Evolutionary conservation across 2,113 vertebrate species (phyloP), one percentile per base, ranked within the genome.

Genomic region (Columba livia): DNA sequence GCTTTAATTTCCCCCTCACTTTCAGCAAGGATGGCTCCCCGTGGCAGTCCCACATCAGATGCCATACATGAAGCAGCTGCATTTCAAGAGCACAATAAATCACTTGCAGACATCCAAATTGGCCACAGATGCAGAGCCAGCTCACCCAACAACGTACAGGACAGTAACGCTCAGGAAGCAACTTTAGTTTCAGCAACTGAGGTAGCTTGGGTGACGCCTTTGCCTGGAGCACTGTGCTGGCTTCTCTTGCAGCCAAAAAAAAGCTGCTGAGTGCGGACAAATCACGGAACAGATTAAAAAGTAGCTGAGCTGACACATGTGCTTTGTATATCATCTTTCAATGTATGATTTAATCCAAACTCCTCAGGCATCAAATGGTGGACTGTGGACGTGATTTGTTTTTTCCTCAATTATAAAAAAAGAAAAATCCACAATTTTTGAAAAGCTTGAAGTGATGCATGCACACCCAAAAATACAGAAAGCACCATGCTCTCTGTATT

Each of bases 261-360:
- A 97, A 73, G 51, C 87, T 97, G 97, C 96, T 97, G 97, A 98
- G 95, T 80, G 40, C 19, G 77, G 89, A 83, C 10, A 75, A 97
- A 95, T 95, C 79, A 79, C 5, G 4, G 79, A 89, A 61, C n/a
- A 85, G 95, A 98, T 97, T 97, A 97, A 96, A 93, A 96, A 89
- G 94, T 62, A 96, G 91, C 96, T 94, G 93, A 95, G 81, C 75
- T 95, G 80, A 94, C 10, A 0, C 81, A 75, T n/a, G 73, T 89
- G 61, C 70, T 90, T 70, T 79, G 69, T 79, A 57, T 79, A 58
- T 95, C 83, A 24, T 51, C 69, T 75, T 91, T 70, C 90, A 75
- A 9, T 2, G 34, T 5, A 38, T 5, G 0, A 42, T 44, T 80
- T 8, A 2, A 86, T 65, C 69, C 85, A 71, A 85, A 51, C 48